A percentile compares a stretch with the other conserved stretches of the same genome.
phyloP scores from a whole-genome alignment of 2,797 vertebrate genomes.

The Gymnoscopelus braueri region DNA sequence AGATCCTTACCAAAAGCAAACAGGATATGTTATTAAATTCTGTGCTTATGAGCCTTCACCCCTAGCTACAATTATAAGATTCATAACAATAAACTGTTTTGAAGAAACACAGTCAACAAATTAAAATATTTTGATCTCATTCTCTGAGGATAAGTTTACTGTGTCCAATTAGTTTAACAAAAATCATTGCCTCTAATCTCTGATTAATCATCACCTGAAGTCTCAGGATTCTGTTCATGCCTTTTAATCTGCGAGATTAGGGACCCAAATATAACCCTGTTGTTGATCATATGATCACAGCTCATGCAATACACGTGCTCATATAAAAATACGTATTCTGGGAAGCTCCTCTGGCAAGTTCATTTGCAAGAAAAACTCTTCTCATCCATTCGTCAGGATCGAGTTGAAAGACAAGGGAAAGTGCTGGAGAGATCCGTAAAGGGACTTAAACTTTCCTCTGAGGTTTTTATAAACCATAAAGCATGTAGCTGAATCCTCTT shows the following conservation, averaged over 20 bases:
- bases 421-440: slow-evolving; percentile 53
- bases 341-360: slow-evolving; percentile 45
- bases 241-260: slow-evolving; percentile 48
- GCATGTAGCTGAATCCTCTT: slow-evolving; percentile 56
- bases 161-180: slow-evolving; percentile 4
- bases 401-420: slow-evolving; percentile 61
- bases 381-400: slow-evolving; percentile 63
- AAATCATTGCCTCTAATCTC: slow-evolving; percentile 36
- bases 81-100: slow-evolving; percentile 36
- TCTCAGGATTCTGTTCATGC: slow-evolving; percentile 49
- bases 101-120: slow-evolving; percentile 44
- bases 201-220: slow-evolving; percentile 18
- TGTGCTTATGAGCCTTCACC: slow-evolving; percentile 59
- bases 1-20: slow-evolving; percentile 51
- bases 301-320: slow-evolving; percentile 31
- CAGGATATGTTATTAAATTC: slow-evolving; percentile 54
- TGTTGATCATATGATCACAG: slow-evolving; percentile 61
- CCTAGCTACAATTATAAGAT: slow-evolving; percentile 47
- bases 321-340: slow-evolving; percentile 37
- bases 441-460: slow-evolving; percentile 62
- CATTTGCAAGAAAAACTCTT: slow-evolving; percentile 58
- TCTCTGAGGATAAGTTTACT: not conserved
- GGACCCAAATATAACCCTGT: slow-evolving; percentile 49
- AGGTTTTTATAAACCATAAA: slow-evolving; percentile 69
- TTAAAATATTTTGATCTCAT: slow-evolving; percentile 25